Percentiles rank a stretch among this genome's conserved stretches.
Conservation (phyloP, 2,888 invertebrate species). For the Caenorhabditis japonica region DNA sequence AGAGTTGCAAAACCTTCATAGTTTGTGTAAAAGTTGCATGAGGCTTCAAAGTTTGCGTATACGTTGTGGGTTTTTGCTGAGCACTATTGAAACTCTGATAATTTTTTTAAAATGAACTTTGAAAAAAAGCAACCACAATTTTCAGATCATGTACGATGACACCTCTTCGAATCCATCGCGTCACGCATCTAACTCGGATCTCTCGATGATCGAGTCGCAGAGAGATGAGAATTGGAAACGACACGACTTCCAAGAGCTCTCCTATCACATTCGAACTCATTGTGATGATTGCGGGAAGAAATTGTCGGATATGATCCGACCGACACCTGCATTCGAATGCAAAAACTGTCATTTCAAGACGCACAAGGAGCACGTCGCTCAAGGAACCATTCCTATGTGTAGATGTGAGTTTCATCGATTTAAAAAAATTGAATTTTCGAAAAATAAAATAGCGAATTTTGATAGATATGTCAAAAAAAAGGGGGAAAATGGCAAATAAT, state of each 20-base stretch:
- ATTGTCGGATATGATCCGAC: constrained; percentile 93
- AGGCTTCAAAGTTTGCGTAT: no score
- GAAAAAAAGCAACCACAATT: no score
- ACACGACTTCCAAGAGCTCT: constrained; percentile 82
- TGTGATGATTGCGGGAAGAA: constrained; percentile 98
- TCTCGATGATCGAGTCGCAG: constrained; percentile 45
- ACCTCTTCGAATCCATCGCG: constrained; percentile 78
- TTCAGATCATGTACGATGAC: constrained; percentile 90
- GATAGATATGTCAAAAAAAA: no score
- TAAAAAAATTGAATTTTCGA: no score
- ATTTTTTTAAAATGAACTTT: no score
- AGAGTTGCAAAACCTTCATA: no score
- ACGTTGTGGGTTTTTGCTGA: no score
- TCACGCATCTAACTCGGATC: constrained; percentile 63
- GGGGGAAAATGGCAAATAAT: no score
- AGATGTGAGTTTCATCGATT: constrained; percentile 57
- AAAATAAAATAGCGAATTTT: no score
- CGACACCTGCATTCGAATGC: constrained; percentile 96
- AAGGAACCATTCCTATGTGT: constrained; percentile 60
- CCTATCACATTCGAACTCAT: constrained; percentile 79
- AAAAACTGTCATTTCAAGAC: constrained; percentile 82
- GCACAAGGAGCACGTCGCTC: constrained; percentile 91
- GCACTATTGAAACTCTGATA: no score
- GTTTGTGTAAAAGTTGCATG: no score
- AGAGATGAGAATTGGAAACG: constrained; percentile 57